Conservation (phyloP, 2,797 vertebrate species). For the Basileuterus tristriatus region DNA sequence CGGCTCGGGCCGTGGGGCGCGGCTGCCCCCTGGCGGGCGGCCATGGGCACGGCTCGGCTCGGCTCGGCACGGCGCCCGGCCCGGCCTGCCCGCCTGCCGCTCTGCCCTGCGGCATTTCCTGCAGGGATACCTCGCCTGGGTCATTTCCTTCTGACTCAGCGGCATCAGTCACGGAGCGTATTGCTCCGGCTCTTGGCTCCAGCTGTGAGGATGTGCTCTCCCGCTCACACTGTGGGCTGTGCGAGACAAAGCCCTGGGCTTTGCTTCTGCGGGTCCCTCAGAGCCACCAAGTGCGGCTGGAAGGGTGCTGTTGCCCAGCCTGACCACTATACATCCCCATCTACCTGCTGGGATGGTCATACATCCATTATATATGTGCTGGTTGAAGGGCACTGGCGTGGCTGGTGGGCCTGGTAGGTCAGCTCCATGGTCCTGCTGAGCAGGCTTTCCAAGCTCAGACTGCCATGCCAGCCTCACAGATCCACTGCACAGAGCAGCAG, state of each 20-base stretch:
- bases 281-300: background rate
- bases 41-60: too few species aligned
- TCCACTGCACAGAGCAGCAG: background rate
- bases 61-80: too few species aligned
- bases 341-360: background rate
- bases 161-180: background rate
- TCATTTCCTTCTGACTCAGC: constrained; percentile 51
- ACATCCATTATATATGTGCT: background rate
- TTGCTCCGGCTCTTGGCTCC: background rate
- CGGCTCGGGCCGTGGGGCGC: too few species aligned
- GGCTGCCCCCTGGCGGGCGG: background rate
- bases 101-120: background rate
- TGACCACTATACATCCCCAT: background rate
- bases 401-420: background rate
- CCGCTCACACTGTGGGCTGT: background rate
- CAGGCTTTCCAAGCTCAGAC: background rate
- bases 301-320: background rate
- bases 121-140: background rate
- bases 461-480: background rate
- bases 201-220: background rate
- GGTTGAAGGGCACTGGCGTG: background rate
- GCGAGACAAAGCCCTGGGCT: background rate
- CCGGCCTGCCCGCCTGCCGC: background rate
- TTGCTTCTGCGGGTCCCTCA: background rate
- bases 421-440: background rate